Evolutionary conservation across 2,888 invertebrate species (phyloP), one percentile per base, ranked within the genome.

Genomic region (Tromatobia lineatoria): DNA sequence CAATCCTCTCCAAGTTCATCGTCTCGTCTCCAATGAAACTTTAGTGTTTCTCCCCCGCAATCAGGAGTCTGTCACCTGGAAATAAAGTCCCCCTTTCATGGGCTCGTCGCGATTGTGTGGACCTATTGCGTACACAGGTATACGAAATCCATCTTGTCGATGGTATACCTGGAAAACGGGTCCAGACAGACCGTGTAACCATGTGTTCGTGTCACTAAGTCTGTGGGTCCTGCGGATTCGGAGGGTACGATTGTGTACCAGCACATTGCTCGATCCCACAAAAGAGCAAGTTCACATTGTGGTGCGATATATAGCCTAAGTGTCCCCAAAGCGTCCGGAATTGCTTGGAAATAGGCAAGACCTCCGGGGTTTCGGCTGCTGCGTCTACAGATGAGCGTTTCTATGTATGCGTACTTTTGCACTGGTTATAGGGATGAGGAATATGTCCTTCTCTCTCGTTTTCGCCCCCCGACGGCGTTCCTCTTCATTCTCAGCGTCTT

Each of bases 221-320:
- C 76, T 47, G 61, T 78, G 42, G 52, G 52, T 67, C 52, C 69
- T 71, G 34, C 59, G 75, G 66, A 57, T 80, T 64, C 71, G 29
- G 70, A 74, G 59, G 79, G 54, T 66, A 25, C 81, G 77, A 57
- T 71, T 80, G 80, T 79, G 83, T 74, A 86, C 74, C 59, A 64
- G 59, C 57, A 50, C 45, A 70, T 70, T 18, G 61, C 34, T 6
- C 6, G 61, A n/a, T 34, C 73, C 89, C 88, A 91, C 89, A 91
- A 91, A 91, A 91, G 91, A 88, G 91, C 91, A 91, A 91, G 88
- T 83, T 82, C 85, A 85, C 84, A 87, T 84, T 87, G 85, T 85
- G 79, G 85, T 80, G 80, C 88, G 85, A 84, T 86, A 88, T 86
- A 88, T 87, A 88, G 84, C 90, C 88, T 90, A 90, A 90, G 90